Evolutionary conservation across 92 coral and sea anemone species (phyloP).

Genomic region (Bergia sp.): DNA sequence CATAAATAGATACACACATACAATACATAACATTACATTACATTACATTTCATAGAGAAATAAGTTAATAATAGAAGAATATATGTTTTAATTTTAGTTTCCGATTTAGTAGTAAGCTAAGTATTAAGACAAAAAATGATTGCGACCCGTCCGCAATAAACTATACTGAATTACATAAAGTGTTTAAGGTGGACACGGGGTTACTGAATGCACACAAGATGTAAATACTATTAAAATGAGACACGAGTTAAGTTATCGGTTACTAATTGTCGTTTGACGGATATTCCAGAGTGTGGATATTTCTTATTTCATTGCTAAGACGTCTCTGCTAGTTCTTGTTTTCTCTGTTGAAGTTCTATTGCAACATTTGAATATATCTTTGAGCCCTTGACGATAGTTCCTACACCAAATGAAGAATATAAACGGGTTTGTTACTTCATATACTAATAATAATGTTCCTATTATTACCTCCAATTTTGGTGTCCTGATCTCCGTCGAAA

Average conservation of each 20-base stretch:
- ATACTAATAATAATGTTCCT: neutral
- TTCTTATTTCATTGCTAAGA: neutral
- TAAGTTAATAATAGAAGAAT: too few relatives aligned
- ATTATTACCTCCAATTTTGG: neutral
- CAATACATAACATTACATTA: too few relatives aligned
- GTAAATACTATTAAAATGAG: too few relatives aligned
- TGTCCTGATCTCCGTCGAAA: neutral
- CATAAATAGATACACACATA: too few relatives aligned
- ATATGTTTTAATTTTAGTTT: too few relatives aligned
- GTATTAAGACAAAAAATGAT: neutral
- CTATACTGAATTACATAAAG: neutral
- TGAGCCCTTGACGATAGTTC: constrained; percentile 7
- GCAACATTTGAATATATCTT: neutral
- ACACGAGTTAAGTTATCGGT: too few relatives aligned
- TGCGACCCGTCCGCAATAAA: neutral
- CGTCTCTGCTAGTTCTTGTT: neutral
- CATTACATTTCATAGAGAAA: neutral
- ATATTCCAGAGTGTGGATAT: too few relatives aligned
- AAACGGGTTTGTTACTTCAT: neutral
- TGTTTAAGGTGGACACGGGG: neutral
- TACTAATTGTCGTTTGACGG: too few relatives aligned
- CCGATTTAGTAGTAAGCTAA: neutral
- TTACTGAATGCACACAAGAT: neutral
- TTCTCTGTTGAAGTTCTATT: neutral
- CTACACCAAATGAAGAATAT: neutral